phyloP scores from a whole-genome alignment of 2,888 invertebrate species.

The Junonia oenone region DNA sequence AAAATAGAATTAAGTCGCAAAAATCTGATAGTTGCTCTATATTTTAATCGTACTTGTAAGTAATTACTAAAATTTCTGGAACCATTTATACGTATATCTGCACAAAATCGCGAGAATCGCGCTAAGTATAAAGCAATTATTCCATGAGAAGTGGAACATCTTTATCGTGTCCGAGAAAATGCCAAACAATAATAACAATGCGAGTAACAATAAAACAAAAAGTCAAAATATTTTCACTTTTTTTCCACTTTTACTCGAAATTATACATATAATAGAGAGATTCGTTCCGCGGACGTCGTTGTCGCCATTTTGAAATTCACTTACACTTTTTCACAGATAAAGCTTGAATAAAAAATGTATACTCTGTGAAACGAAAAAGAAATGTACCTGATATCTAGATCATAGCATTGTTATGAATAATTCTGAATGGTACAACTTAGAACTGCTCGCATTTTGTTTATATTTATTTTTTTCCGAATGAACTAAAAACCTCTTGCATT shows the following conservation, averaged over 20 bases:
- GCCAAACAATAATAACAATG: not conserved
- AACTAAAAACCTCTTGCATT: too few relatives aligned
- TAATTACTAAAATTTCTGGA: too few relatives aligned
- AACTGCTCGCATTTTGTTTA: too few relatives aligned
- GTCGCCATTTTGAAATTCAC: constrained; percentile 5
- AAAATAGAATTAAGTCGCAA: too few relatives aligned
- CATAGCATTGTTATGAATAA: too few relatives aligned
- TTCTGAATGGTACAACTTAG: too few relatives aligned
- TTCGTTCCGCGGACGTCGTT: constrained; percentile 12
- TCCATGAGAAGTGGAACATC: not conserved
- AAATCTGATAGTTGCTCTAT: too few relatives aligned
- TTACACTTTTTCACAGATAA: constrained; percentile 11
- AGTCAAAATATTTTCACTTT: constrained; percentile 16
- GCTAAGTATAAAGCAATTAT: not conserved
- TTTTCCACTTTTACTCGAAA: constrained; percentile 1
- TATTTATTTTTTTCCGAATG: too few relatives aligned
- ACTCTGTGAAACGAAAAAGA: not conserved
- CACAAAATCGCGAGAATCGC: too few relatives aligned
- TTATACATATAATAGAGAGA: constrained; percentile 6
- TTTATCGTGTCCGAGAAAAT: not conserved
- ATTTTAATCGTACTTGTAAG: too few relatives aligned
- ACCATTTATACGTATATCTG: too few relatives aligned
- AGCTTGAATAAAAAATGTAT: not conserved
- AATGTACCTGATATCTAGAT: not conserved
- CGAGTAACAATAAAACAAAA: not conserved